Evolutionary conservation across 2,888 invertebrate species (phyloP), one percentile per base, ranked within the genome.

Genomic region (Drosophila anceps): DNA sequence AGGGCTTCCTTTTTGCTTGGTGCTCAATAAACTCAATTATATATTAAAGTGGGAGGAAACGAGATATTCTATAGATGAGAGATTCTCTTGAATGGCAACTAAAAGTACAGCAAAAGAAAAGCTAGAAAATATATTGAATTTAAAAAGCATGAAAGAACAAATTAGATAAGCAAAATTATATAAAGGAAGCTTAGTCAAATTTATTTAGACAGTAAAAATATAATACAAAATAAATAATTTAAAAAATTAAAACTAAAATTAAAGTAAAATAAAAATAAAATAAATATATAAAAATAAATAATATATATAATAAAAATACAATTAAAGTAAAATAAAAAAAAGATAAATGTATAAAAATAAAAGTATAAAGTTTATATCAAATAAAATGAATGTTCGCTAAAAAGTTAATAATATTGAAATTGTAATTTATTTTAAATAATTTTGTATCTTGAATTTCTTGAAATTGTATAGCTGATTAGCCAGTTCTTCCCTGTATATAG

Each of bases 1-100:
- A 33, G 50, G 50, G 50, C 18, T 50, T 50, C 50, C 50, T 20
- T 18, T 31, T 7, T 18, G 7, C 48, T 18, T 18, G 12, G 31
- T 31, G 33, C 50, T 50, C 50, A 50, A 33, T 50, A 50, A 50
- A 33, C 29, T 50, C 50, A 31, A 50, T 31, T 31, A 50, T 20
- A 33, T 12, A 12, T 50, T 12, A 20, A 50, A 33, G 12, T 18
- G 48, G 29, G 4, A n/a, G 31, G n/a, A n/a, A n/a, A n/a, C n/a
- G 44, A 27, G 15, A 15, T 20, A 43, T 4, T 20, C 15, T 27
- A 9, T n/a, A 24, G 44, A 8, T 24, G 24, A 24, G 8, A 1
- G 7, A 13, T 44, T 29, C 9, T 27, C 27, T n/a, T n/a, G 15
- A 46, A 1, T 12, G 12, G 12, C 46, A 27, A 46, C 6, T 20